Evolutionary conservation across 2,888 invertebrate species (phyloP).

Genomic region (Andrena dorsata): DNA sequence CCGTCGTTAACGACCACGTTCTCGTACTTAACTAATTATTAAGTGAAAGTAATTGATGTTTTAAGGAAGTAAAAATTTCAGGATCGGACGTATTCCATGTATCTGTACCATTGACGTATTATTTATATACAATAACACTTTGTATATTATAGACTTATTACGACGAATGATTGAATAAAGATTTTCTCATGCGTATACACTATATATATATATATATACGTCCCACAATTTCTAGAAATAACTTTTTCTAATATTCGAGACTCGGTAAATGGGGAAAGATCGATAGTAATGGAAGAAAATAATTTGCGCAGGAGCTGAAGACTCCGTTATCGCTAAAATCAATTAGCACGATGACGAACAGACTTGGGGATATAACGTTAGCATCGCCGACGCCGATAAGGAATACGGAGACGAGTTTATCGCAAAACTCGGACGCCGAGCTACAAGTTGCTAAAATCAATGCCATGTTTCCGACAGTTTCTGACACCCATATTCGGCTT

Average conservation of each 20-base stretch:
- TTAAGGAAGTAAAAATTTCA: no score
- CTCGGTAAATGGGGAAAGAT: background rate
- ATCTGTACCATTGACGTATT: background rate
- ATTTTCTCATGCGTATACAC: background rate
- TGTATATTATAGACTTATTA: background rate
- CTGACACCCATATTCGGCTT: conserved; percentile 94
- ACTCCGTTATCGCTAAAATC: conserved; percentile 82
- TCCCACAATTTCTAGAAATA: conserved; percentile 2
- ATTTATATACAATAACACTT: background rate
- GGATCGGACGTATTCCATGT: no score
- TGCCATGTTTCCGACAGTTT: conserved; percentile 96
- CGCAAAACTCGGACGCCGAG: conserved; percentile 89
- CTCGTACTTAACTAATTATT: background rate
- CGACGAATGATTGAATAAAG: conserved; percentile 1
- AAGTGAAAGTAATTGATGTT: background rate
- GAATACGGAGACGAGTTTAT: conserved; percentile 87
- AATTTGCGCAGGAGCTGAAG: conserved; percentile 80
- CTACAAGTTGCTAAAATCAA: conserved; percentile 92
- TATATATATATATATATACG: background rate
- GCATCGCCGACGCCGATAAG: conserved; percentile 81
- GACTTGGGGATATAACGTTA: conserved; percentile 82
- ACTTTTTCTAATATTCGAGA: background rate
- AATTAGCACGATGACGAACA: conserved; percentile 81
- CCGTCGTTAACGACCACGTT: background rate
- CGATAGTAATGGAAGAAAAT: conserved; percentile 11